phyloP scores from a whole-genome alignment of 2,888 invertebrate species.

The Netelia melanura region DNA sequence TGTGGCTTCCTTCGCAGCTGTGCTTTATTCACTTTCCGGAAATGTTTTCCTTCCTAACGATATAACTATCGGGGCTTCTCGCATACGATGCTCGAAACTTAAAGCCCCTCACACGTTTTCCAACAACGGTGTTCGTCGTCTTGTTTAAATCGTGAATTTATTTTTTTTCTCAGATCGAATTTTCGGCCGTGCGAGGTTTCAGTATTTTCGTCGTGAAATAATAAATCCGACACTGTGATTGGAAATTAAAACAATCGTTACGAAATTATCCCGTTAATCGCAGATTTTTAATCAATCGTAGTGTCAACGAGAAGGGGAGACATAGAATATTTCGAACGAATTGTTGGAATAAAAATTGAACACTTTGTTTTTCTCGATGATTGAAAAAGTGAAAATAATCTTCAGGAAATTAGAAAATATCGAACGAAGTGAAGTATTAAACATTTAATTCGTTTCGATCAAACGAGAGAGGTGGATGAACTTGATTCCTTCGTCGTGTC shows the following conservation, averaged over 20 bases:
- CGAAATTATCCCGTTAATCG: neutral
- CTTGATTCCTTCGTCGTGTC: neutral
- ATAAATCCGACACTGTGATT: neutral
- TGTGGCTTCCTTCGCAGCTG: neutral
- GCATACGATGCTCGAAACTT: neutral
- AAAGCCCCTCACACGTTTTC: neutral
- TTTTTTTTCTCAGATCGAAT: neutral
- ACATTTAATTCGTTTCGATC: neutral
- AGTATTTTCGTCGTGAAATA: neutral
- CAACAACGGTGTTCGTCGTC: neutral
- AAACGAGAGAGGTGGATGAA: constrained; percentile 42
- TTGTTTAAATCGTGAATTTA: neutral
- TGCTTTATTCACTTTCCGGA: neutral
- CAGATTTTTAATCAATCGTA: neutral
- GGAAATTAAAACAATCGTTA: neutral
- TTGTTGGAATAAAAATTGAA: neutral
- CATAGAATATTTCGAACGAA: neutral
- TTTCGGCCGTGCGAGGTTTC: neutral
- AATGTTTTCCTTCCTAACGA: too few relatives aligned
- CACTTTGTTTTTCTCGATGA: neutral
- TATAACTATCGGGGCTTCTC: neutral
- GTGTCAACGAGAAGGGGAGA: neutral
- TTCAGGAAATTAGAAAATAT: neutral
- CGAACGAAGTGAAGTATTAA: neutral
- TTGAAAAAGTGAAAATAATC: neutral